Evolutionary conservation across 2,113 vertebrate genomes (phyloP).

Genomic region (Lamprologus callipterus): DNA sequence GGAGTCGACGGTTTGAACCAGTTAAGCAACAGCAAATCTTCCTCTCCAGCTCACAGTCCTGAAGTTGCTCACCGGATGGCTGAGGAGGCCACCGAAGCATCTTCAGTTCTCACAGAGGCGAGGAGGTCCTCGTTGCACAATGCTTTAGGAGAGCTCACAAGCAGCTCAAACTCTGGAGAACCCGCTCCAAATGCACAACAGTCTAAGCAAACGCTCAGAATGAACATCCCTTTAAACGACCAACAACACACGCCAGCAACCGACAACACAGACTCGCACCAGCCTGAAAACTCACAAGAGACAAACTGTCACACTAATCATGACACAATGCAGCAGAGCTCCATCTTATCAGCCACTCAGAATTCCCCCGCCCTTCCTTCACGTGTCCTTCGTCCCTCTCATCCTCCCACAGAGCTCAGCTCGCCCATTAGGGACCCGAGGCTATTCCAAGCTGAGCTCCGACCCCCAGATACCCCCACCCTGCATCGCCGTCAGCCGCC

Average conservation of each 20-base stretch:
- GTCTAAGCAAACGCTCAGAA: slow-evolving; percentile 49
- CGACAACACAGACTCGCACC: slow-evolving; percentile 39
- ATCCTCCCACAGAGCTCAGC: slow-evolving; percentile 53
- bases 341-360: background rate
- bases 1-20: slow-evolving; percentile 64
- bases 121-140: slow-evolving; percentile 50
- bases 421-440: slow-evolving; percentile 70
- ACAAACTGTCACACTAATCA: slow-evolving; percentile 5
- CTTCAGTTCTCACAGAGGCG: slow-evolving; percentile 50
- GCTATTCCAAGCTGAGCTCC: slow-evolving; percentile 43
- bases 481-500: slow-evolving; percentile 62
- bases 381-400: slow-evolving; percentile 38
- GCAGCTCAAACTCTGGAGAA: slow-evolving; percentile 17
- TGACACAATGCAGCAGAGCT: slow-evolving; percentile 3
- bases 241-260: slow-evolving; percentile 38
- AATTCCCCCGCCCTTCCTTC: slow-evolving; percentile 61
- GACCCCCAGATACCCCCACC: slow-evolving; percentile 60
- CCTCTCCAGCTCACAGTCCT: slow-evolving; percentile 57
- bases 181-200: slow-evolving; percentile 46
- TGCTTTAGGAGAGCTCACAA: slow-evolving; percentile 18
- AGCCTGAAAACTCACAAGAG: slow-evolving; percentile 23
- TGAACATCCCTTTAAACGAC: slow-evolving; percentile 74
- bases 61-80: slow-evolving; percentile 55
- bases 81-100: slow-evolving; percentile 59
- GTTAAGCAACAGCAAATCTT: slow-evolving; percentile 62